Evolutionary conservation across 1,140 invertebrate genomes (phyloP).

Genomic region (Drosophila tristis): DNA sequence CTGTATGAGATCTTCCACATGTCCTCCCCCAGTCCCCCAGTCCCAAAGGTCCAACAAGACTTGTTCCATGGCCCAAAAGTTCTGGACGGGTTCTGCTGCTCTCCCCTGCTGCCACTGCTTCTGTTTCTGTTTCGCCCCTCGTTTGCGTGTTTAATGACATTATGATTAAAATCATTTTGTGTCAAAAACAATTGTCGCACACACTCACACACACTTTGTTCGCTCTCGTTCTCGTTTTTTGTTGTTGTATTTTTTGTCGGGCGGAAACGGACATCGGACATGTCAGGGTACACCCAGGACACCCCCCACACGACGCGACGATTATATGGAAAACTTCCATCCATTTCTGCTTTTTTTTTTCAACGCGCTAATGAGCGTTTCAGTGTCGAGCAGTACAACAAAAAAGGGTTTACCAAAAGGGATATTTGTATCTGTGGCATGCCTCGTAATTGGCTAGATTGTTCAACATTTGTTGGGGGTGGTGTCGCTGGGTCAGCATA

Average conservation of each 20-base stretch:
- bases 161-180: conserved; percentile 82
- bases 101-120: neutral
- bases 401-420: conserved; percentile 13
- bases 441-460: conserved; percentile 53
- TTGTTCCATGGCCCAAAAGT: conserved; percentile 8
- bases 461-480: conserved; percentile 21
- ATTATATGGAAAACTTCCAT: conserved; percentile 1
- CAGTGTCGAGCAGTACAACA: neutral
- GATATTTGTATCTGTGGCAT: conserved; percentile 13
- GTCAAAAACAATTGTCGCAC: conserved; percentile 77
- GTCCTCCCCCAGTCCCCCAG: neutral
- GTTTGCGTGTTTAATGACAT: conserved; percentile 79
- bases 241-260: no score
- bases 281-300: conserved; percentile 25
- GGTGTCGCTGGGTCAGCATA: neutral
- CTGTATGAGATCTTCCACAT: conserved; percentile 69
- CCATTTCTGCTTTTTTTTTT: conserved; percentile 30
- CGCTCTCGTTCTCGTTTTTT: neutral
- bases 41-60: no score
- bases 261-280: conserved; percentile 21
- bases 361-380: conserved; percentile 28
- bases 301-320: neutral
- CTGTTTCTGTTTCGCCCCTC: neutral
- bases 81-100: conserved; percentile 20
- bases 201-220: conserved; percentile 45